Conservation (phyloP, 2,888 invertebrate species). For the Timandra comae region DNA sequence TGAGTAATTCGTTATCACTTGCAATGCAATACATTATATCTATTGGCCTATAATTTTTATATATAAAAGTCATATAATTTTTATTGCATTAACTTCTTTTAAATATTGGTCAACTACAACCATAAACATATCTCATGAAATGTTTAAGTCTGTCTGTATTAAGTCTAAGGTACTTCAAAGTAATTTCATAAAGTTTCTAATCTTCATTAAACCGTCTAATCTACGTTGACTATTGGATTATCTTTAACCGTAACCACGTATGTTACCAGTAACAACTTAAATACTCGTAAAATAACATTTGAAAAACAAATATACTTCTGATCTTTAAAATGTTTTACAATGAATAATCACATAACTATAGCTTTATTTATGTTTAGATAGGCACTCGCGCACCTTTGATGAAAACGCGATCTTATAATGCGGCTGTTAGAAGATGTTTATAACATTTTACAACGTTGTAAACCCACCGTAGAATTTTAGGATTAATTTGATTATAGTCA, state of each 20-base stretch:
- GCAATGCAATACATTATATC: too few species aligned
- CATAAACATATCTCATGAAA: slow-evolving; percentile 22
- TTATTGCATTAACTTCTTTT: slow-evolving; percentile 1
- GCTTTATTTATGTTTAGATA: slow-evolving; percentile 22
- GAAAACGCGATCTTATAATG: slow-evolving; percentile 54
- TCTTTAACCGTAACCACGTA: slow-evolving; percentile 9
- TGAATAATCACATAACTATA: slow-evolving; percentile 15
- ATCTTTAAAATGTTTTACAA: slow-evolving; percentile 21
- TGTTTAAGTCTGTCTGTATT: slow-evolving; percentile 31
- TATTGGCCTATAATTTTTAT: too few species aligned
- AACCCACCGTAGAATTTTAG: slow-evolving; percentile 76
- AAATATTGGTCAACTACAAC: slow-evolving; percentile 20
- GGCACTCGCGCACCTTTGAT: slow-evolving; percentile 24
- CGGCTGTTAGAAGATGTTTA: slow-evolving; percentile 68
- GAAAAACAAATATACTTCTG: slow-evolving; percentile 22
- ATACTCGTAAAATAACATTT: slow-evolving; percentile 22
- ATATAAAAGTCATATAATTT: neutral
- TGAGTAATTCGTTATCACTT: too few species aligned
- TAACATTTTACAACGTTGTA: slow-evolving; percentile 72
- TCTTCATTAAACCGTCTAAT: slow-evolving; percentile 4
- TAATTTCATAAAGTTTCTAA: slow-evolving; percentile 20
- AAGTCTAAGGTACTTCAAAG: slow-evolving; percentile 24
- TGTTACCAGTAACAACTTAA: slow-evolving; percentile 18
- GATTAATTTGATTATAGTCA: slow-evolving; percentile 77
- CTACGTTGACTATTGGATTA: slow-evolving; percentile 23